Evolutionary conservation across 1,140 invertebrate species (phyloP).

Genomic region (Laupala kohalensis): DNA sequence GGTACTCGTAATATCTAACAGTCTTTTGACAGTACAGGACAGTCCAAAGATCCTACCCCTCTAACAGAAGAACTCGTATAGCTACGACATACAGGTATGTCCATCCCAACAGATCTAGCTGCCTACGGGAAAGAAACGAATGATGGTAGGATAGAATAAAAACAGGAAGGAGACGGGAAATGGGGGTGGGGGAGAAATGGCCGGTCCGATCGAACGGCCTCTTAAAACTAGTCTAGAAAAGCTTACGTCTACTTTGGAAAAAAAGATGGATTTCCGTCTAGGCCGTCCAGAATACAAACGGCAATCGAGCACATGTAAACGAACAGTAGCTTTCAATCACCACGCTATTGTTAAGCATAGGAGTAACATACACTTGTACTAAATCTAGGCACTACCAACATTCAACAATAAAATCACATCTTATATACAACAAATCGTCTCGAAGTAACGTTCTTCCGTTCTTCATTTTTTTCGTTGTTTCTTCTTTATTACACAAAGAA

Average conservation of each 20-base stretch:
- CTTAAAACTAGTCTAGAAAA: no score
- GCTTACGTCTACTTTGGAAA: background rate
- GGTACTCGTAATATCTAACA: background rate
- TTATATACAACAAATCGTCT: background rate
- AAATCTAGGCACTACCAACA: background rate
- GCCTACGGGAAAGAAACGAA: background rate
- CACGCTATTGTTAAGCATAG: background rate
- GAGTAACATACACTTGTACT: background rate
- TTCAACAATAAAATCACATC: background rate
- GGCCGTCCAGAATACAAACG: background rate
- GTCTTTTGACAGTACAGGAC: background rate
- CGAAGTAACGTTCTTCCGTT: background rate
- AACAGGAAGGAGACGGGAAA: no score
- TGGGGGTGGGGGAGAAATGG: background rate
- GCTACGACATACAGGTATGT: background rate
- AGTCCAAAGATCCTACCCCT: background rate
- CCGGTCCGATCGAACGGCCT: no score
- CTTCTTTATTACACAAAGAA: background rate
- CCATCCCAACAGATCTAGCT: background rate
- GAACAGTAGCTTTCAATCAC: background rate
- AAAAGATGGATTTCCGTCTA: background rate
- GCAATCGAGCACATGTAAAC: background rate
- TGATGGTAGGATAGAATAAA: no score
- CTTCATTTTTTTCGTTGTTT: background rate
- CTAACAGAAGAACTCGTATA: background rate